Evolutionary conservation across 2,888 invertebrate species (phyloP), one percentile per base, ranked within the genome.

Genomic region (Himalopsyche anomala): DNA sequence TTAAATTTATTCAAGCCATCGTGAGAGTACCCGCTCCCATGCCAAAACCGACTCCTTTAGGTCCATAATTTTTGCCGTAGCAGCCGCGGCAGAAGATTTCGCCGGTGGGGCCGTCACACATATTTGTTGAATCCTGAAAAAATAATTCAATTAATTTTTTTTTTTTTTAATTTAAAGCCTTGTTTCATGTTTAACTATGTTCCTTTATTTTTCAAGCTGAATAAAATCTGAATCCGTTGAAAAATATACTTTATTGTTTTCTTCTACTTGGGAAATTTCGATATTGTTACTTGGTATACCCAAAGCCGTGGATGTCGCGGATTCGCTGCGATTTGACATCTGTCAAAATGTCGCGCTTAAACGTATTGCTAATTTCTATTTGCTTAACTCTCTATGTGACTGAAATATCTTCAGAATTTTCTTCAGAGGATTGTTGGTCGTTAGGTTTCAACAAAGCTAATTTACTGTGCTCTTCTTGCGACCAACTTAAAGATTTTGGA

Each of bases 81-180:
- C 98, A 98, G 89, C 97, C 95, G 91, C 96, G 95, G 93, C 98
- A 99, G 94, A 98, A 99, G 91, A 99, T 97, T 91, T 98, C 97
- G 85, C 96, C 96, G 91, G 98, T 97, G 88, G 98, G 98, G 89
- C 96, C 98, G 90, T 98, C 98, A 91, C 97, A 97, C 90, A 97
- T 94, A 91, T 96, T 97, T 90, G 97, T 97, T 89, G 98, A 98
- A 92, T 98, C 98, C 92, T 95, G 91, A 87, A 90, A 90, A 81
- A 40, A 86, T 5, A 40, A 79, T 80, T 62, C 56, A 38, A 84
- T 55, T 81, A 4, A 51, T 3, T 51, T 15, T 15, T 40, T 17
- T 38, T 80, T 80, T 8, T 38, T 17, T 0, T 4, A 80, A 80
- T n/a, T 80, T 2, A 15, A 51, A 15, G 15, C 15, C 15, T 15